phyloP scores from a whole-genome alignment of 2,113 vertebrate species.

The Lathamus discolor region DNA sequence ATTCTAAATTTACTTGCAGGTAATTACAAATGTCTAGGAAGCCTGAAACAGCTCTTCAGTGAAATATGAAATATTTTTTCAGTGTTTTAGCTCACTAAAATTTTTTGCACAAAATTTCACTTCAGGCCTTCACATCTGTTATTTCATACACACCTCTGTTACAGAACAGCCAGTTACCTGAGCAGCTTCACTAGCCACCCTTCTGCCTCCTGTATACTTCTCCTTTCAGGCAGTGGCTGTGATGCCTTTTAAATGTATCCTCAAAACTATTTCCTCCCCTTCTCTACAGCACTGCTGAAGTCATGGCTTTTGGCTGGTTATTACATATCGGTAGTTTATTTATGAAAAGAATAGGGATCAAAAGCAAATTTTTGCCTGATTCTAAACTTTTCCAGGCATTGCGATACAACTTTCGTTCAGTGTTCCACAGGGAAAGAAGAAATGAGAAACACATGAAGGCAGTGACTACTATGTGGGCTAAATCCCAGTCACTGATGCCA shows the following conservation, averaged over 20 bases:
- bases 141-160: neutral
- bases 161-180: neutral
- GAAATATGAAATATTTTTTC: neutral
- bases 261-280: neutral
- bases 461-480: neutral
- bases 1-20: neutral
- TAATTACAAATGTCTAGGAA: neutral
- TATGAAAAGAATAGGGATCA: neutral
- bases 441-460: neutral
- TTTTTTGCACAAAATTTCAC: neutral
- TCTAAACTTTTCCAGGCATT: neutral
- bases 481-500: neutral
- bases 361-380: neutral
- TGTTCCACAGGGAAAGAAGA: neutral
- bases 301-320: neutral
- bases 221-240: neutral
- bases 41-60: neutral
- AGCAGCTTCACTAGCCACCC: neutral
- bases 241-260: neutral
- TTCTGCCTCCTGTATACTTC: neutral
- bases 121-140: neutral
- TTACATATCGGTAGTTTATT: neutral
- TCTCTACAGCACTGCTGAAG: neutral
- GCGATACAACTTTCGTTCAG: neutral
- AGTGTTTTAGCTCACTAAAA: neutral